Percentiles rank a stretch among this genome's conserved stretches.
Evolutionary conservation across 2,888 invertebrate species (phyloP).

Genomic region (Conistra vaccinii): DNA sequence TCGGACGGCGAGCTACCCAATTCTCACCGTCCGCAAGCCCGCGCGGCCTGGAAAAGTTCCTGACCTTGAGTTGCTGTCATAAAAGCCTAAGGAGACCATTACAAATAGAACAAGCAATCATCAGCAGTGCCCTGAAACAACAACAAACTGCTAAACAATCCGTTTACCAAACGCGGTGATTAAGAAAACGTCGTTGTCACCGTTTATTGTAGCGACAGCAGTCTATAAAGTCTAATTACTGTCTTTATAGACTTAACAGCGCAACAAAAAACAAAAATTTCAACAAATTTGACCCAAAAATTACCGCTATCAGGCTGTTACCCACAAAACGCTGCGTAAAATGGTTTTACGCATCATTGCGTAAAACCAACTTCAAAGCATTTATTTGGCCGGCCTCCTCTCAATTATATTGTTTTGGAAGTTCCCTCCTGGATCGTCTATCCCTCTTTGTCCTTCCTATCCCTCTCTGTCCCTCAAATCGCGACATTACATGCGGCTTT

Average conservation of each 20-base stretch:
- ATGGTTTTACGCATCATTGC: constrained; percentile 48
- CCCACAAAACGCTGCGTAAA: constrained; percentile 28
- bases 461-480: constrained; percentile 18
- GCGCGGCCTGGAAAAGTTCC: too few relatives aligned
- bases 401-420: constrained; percentile 54
- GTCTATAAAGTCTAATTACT: constrained; percentile 25
- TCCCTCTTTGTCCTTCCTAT: not conserved
- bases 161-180: constrained; percentile 9
- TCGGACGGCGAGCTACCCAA: too few relatives aligned
- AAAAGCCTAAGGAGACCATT: not conserved
- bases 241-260: constrained; percentile 24
- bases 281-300: constrained; percentile 33
- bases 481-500: constrained; percentile 44
- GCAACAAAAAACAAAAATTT: constrained; percentile 22
- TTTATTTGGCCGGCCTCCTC: constrained; percentile 45
- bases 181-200: constrained; percentile 21
- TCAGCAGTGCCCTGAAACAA: constrained; percentile 2
- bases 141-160: not conserved
- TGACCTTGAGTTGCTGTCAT: not conserved
- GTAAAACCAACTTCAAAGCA: constrained; percentile 55
- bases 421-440: constrained; percentile 15
- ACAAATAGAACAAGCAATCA: not conserved
- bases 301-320: constrained; percentile 2
- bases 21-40: too few relatives aligned
- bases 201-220: not conserved